phyloP scores from a whole-genome alignment of 1,140 invertebrate genomes.

The Lethrus apterus region DNA sequence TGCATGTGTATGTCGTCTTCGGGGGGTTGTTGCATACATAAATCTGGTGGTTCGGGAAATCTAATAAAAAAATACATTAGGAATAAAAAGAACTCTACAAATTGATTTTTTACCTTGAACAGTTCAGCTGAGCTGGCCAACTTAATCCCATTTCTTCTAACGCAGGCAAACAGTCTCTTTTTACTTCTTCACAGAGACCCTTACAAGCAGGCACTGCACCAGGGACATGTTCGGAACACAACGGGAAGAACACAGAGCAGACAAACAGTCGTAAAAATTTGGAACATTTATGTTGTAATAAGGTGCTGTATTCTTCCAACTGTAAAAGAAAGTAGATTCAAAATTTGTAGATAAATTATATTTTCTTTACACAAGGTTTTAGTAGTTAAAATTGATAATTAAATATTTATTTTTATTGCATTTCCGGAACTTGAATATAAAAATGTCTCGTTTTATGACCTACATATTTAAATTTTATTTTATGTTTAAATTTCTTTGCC shows the following conservation, averaged over 20 bases:
- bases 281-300: slow-evolving; percentile 82
- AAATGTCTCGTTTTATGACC: too few species aligned
- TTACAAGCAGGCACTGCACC: slow-evolving; percentile 82
- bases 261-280: slow-evolving; percentile 79
- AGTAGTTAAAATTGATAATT: too few species aligned
- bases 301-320: slow-evolving; percentile 66
- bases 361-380: too few species aligned
- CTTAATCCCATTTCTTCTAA: slow-evolving; percentile 60
- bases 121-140: slow-evolving; percentile 73
- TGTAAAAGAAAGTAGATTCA: slow-evolving; percentile 48
- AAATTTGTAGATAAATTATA: too few species aligned
- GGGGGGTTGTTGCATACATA: slow-evolving; percentile 30
- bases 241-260: slow-evolving; percentile 85
- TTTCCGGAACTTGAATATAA: too few species aligned
- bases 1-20: slow-evolving; percentile 23
- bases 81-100: neutral
- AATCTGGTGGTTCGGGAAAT: slow-evolving; percentile 40
- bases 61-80: slow-evolving; percentile 40
- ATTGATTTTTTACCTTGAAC: slow-evolving; percentile 49
- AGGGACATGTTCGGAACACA: slow-evolving; percentile 82
- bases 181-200: slow-evolving; percentile 75
- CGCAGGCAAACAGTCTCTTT: slow-evolving; percentile 67
- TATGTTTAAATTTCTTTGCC: too few species aligned
- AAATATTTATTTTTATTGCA: too few species aligned
- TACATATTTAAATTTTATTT: too few species aligned